A percentile compares a stretch with the other conserved stretches of the same genome.
These are phyloP conservation scores for Zaprionus africanus DNA, from an alignment of 1,140 invertebrate genomes.

Conservation along the genomic window DNA sequence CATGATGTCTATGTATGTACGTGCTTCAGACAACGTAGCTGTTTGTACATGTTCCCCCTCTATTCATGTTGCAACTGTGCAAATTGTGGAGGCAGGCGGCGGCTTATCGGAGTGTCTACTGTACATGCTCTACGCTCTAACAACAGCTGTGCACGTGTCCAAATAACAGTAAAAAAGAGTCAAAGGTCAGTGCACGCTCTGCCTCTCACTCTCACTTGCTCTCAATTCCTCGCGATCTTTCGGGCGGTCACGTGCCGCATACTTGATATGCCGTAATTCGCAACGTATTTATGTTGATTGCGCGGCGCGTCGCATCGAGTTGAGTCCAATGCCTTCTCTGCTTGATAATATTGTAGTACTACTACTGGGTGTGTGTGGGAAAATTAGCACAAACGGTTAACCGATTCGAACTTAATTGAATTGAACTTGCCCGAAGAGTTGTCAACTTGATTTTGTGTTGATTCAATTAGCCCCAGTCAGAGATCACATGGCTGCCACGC, in stretches of 20 bases:
- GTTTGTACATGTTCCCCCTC: not conserved
- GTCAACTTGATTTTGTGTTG: slow-evolving; percentile 25
- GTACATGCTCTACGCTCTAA: not conserved
- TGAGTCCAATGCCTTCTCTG: slow-evolving; percentile 37
- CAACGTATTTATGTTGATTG: slow-evolving; percentile 22
- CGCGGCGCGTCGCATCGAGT: not conserved
- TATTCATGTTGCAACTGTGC: slow-evolving; percentile 47
- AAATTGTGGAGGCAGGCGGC: slow-evolving; percentile 32
- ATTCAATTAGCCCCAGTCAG: slow-evolving; percentile 6
- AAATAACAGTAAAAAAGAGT: not conserved
- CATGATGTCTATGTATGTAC: not conserved
- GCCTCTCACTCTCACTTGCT: not conserved
- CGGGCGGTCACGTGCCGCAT: slow-evolving; percentile 47
- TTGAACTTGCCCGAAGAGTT: slow-evolving; percentile 26
- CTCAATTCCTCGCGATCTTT: not conserved
- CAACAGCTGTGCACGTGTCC: slow-evolving; percentile 23
- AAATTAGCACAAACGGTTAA: slow-evolving; percentile 44
- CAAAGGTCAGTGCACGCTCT: slow-evolving; percentile 35
- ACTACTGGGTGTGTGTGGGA: not conserved
- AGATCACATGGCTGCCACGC: slow-evolving; percentile 24
- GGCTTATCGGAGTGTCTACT: not conserved
- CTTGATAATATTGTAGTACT: not conserved
- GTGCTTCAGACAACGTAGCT: slow-evolving; percentile 51
- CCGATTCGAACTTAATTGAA: slow-evolving; percentile 27
- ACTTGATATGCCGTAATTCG: slow-evolving; percentile 35